These are phyloP conservation scores for Pseudochromis fuscus DNA, from an alignment of 2,797 vertebrate species.

Conservation along the genomic window DNA sequence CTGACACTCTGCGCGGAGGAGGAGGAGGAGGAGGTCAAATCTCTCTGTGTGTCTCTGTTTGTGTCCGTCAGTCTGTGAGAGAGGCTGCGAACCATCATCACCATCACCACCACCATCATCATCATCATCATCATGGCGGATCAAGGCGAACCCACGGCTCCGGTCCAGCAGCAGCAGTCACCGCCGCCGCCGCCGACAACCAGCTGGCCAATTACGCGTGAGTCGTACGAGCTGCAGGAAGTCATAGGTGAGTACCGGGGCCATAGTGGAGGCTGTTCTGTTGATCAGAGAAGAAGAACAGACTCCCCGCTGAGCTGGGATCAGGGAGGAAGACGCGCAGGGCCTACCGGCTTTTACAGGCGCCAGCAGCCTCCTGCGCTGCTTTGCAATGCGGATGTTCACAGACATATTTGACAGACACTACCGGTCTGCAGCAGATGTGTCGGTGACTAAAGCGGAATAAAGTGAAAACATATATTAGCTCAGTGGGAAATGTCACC, in stretches of 20 bases:
- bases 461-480: neutral
- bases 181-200: constrained; percentile 81
- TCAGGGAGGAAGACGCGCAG: constrained; percentile 64
- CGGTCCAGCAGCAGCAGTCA: constrained; percentile 86
- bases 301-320: constrained; percentile 21
- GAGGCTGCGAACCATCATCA: constrained; percentile 72
- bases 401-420: constrained; percentile 32
- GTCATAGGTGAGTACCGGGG: constrained; percentile 93
- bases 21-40: constrained; percentile 71
- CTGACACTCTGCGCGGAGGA: constrained; percentile 82
- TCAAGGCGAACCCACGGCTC: constrained; percentile 88
- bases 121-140: constrained; percentile 94
- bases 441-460: constrained; percentile 7
- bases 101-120: constrained; percentile 76
- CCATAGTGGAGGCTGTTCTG: constrained; percentile 1
- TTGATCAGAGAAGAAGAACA: neutral
- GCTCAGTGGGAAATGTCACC: constrained; percentile 41
- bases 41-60: constrained; percentile 14
- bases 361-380: constrained; percentile 53
- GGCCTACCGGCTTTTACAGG: constrained; percentile 87
- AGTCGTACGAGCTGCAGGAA: constrained; percentile 98
- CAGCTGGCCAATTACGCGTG: constrained; percentile 95
- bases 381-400: constrained; percentile 86
- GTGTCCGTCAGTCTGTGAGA: constrained; percentile 39
- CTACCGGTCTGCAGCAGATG: constrained; percentile 33